Evolutionary conservation across 2,888 invertebrate species (phyloP).

Genomic region (Beris chalybata): DNA sequence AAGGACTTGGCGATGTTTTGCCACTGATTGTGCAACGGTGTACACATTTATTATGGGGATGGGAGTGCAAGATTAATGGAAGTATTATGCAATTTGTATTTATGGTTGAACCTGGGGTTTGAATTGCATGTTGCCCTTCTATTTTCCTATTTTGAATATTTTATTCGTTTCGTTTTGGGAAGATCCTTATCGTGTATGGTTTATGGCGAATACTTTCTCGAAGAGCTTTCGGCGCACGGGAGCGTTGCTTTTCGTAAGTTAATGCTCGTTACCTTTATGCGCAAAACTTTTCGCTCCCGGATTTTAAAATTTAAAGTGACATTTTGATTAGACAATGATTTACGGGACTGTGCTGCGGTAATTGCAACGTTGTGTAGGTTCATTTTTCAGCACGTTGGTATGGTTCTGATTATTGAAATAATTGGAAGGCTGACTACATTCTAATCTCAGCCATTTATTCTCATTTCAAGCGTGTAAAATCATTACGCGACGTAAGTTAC

Average conservation of each 20-base stretch:
- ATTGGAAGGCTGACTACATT: no score
- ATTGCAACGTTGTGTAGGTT: no score
- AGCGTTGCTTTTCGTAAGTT: conserved; percentile 21
- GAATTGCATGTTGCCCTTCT: conserved; percentile 36
- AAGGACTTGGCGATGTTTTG: conserved; percentile 25
- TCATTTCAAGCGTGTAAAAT: no score
- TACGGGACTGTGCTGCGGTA: not conserved
- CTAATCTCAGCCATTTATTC: no score
- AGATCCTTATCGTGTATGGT: conserved; percentile 37
- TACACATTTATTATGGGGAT: conserved; percentile 1
- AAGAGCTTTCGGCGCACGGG: not conserved
- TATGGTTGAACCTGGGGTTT: conserved; percentile 33
- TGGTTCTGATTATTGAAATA: no score
- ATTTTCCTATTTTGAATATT: conserved; percentile 31
- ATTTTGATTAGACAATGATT: conserved; percentile 27
- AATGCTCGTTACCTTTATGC: conserved; percentile 20
- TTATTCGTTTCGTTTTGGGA: conserved; percentile 28
- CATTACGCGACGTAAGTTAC: no score
- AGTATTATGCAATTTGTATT: conserved; percentile 40
- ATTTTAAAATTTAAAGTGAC: conserved; percentile 23
- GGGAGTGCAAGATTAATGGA: conserved; percentile 35
- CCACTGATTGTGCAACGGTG: conserved; percentile 30
- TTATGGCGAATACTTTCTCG: conserved; percentile 34
- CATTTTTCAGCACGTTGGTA: no score
- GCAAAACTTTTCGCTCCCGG: conserved; percentile 13